Base-by-base conservation (phyloP, 2,888 invertebrate species). In the Limnephilus marmoratus region DNA sequence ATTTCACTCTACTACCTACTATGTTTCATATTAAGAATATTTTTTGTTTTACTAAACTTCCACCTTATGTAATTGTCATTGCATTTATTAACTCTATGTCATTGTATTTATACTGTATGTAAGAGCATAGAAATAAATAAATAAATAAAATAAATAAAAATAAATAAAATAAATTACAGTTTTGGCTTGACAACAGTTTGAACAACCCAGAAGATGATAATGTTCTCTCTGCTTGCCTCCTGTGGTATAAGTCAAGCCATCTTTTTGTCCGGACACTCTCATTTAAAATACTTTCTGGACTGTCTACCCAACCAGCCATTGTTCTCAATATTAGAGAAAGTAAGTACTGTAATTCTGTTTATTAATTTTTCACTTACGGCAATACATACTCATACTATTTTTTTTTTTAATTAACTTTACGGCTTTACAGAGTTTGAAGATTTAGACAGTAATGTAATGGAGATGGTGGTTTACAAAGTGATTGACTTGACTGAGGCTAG, bases 401-500 rank as follows among this genome's bases (percentile, higher is more conserved):
- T 68, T 53, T n/a, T n/a, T 24, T n/a, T 85, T 31, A 83, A 31
- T 83, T 37, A 24, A 41, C 34, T 83, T 83, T 83, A 34, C 31
- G 12, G 37, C n/a, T 90, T 91, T 89, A 53, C 81, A 90, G 93
- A 93, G 85, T 90, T 95, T 95, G 95, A 96, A 96, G 94, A 94
- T 94, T 95, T 95, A 94, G 95, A 94, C 94, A 93, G 93, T 94
- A 94, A 95, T 90, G 94, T 95, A 91, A 95, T 95, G 95, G 94
- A 95, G 91, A 94, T 94, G 31, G 94, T 94, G n/a, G 93, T 95
- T 41, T 93, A 94, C n/a, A 94, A 95, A 91, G 92, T 96, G n/a
- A 94, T 95, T 15, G 95, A 96, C 94, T 95, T 96, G 92, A 95
- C 95, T 53, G 97, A 97, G 94, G 95, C 96, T 0, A 96, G 95